Base-by-base conservation (phyloP, 2,888 invertebrate species). In the Cinara cedri region DNA sequence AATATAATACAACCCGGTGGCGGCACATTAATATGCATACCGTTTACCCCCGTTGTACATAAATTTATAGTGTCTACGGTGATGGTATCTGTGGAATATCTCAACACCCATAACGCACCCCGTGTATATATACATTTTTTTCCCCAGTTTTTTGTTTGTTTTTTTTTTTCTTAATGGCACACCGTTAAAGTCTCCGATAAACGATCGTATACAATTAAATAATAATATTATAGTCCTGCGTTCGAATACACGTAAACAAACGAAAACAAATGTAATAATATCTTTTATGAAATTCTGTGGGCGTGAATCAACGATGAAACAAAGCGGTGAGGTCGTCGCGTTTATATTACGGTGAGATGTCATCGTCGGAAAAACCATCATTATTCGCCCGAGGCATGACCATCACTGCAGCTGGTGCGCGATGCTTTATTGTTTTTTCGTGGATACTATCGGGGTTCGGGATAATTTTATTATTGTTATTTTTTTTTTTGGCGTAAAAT, bases 41-140 rank as follows among this genome's bases (percentile, higher is more conserved):
- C 76, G 76, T 68, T 76, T 68, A 76, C 60, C 66, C 76, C 76
- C 57, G 44, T 68, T 34, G 49, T 34, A 51, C 57, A 49, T 68
- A 76, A 76, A 76, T 76, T 66, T 76, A 76, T 34, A 16, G 49
- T 34, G 14, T 46, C 34, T n/a, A n/a, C n/a, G 26, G 75, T 14
- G n/a, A n/a, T 16, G 46, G 46, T 68, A 68, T 76, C 76, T 57
- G 76, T 26, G 21, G 76, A 76, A 65, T 68, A 68, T 76, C 76
- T 76, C 55, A 11, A 76, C 55, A 57, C 76, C 68, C 76, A 60
- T 76, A 66, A 60, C 26, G 34, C 62, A 75, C 49, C 66, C 57
- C 57, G 24, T 24, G 24, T 24, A 46, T 19, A 46, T 16, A 14
- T 63, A 44, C 26, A 34, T 21, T 19, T 19, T 19, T 21, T 19